Evolutionary conservation across 2,113 vertebrate genomes (phyloP), one percentile per base, ranked within the genome.

Genomic region (Ranitomeya imitator): DNA sequence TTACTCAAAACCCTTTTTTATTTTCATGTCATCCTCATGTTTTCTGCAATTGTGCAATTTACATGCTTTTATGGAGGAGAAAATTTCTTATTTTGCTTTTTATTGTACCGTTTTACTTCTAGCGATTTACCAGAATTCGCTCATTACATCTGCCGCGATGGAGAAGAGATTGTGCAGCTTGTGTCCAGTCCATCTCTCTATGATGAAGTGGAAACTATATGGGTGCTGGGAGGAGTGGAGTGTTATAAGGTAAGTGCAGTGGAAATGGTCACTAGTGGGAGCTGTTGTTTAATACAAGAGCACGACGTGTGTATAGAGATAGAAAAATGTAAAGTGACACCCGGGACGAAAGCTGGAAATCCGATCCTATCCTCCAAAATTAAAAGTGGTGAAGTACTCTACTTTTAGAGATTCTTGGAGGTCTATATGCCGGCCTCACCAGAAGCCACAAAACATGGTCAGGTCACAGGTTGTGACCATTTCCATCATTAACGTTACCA

Each of bases 121-220:
- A 96, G 96, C 61, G 65, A 88, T 0, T 90, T 90, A 77, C 96
- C 95, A 55, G 86, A 93, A 45, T 86, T 92, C 2, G 94, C 93
- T 0, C 92, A 96, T 88, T 95, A 94, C 63, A 18, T 96, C 37
- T 92, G 93, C 88, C 31, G n/a, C 7, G 92, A 95, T 89, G 93
- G 96, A 83, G 90, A 91, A 8, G 92, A 92, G 0, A 93, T 91
- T 0, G 15, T 94, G 19, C 78, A 51, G 19, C 71, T 96, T 61
- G 93, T 90, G 7, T 90, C 91, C 0, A 83, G 86, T 52, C 90
- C 90, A 16, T 92, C 93, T 0, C 92, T 95, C 0, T 78, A 84
- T 82, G 92, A 94, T 15, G 59, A 93, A 21, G 87, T 96, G 79
- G 96, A 96, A 91, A 95, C 92, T 73, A 92, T 96, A 81, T 96